These are phyloP conservation scores for Venustaconcha ellipsiformis DNA, from an alignment of 1,140 invertebrate species.

Conservation along the genomic window DNA sequence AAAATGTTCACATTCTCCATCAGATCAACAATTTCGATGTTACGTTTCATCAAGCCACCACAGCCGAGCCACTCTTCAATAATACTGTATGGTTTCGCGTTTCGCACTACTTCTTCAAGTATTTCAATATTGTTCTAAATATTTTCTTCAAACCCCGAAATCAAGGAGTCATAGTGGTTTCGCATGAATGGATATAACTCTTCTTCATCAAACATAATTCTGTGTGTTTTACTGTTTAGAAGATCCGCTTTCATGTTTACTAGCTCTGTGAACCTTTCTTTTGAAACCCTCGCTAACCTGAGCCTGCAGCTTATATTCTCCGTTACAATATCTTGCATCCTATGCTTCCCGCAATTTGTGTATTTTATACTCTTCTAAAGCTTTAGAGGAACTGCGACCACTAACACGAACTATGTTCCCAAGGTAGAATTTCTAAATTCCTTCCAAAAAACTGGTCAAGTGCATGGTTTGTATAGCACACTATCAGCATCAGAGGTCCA, in stretches of 20 bases:
- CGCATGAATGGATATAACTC: constrained; percentile 36
- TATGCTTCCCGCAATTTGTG: constrained; percentile 34
- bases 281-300: constrained; percentile 26
- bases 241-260: constrained; percentile 38
- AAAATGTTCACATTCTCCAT: too few species aligned
- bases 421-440: constrained; percentile 58
- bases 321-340: constrained; percentile 30
- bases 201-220: constrained; percentile 44
- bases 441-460: constrained; percentile 89
- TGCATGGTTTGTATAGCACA: constrained; percentile 92
- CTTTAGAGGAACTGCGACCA: constrained; percentile 75
- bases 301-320: constrained; percentile 32
- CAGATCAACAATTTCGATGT: too few species aligned
- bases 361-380: constrained; percentile 37
- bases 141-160: constrained; percentile 10
- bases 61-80: too few species aligned
- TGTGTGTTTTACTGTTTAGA: constrained; percentile 40
- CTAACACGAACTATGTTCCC: constrained; percentile 78
- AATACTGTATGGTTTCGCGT: too few species aligned
- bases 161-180: constrained; percentile 21
- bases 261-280: constrained; percentile 30
- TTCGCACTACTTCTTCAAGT: too few species aligned
- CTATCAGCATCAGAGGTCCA: constrained; percentile 77
- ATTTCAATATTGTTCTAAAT: too few species aligned
- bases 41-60: constrained; percentile 51